Evolutionary conservation across 2,797 vertebrate species (phyloP).

Genomic region (Basileuterus tristriatus): DNA sequence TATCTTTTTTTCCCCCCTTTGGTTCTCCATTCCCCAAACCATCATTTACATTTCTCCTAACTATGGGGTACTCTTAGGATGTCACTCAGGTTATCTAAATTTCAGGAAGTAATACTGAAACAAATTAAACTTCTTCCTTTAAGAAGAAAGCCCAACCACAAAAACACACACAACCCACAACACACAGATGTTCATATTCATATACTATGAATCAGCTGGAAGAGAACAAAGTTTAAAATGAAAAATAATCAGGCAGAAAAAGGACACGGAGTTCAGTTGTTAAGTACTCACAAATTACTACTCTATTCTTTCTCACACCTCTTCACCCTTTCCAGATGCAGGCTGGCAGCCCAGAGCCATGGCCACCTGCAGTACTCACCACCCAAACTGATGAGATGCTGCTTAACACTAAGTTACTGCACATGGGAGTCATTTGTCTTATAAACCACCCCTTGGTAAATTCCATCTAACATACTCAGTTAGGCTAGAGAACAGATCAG

Average conservation of each 20-base stretch:
- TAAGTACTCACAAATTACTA: neutral
- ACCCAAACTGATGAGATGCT: neutral
- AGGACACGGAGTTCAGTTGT: neutral
- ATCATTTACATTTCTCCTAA: neutral
- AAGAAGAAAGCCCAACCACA: neutral
- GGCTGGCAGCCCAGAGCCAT: neutral
- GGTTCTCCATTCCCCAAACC: neutral
- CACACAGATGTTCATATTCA: neutral
- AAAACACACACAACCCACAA: neutral
- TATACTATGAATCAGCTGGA: neutral
- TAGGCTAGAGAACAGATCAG: neutral
- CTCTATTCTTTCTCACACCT: neutral
- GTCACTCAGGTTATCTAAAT: neutral
- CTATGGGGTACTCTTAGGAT: neutral
- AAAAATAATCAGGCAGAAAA: neutral
- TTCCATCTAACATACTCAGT: neutral
- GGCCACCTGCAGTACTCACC: neutral
- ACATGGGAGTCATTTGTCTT: neutral
- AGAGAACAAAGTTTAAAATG: neutral
- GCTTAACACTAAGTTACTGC: neutral
- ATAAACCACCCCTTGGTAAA: neutral
- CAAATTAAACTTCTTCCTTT: neutral
- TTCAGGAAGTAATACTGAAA: neutral
- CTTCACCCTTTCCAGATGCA: neutral
- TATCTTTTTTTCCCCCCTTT: fast-evolving